Evolutionary conservation across 2,113 vertebrate species (phyloP).

Genomic region (Colistium nudipinnis): DNA sequence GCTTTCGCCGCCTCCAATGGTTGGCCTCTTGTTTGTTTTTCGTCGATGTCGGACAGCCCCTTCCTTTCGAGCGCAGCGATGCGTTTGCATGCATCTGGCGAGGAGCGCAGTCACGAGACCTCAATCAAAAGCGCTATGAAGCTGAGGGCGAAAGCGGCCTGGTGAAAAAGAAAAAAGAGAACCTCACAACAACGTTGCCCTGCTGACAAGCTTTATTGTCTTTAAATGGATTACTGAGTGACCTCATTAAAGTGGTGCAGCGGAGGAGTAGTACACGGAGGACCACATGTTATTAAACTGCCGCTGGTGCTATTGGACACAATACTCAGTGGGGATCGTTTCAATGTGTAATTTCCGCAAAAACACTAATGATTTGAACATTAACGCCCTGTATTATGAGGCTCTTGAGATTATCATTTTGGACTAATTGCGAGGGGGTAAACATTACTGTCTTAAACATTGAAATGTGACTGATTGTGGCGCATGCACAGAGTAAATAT

Average conservation of each 20-base stretch:
- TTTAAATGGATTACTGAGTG: conserved; percentile 37
- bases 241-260: conserved; percentile 37
- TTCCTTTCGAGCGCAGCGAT: not conserved
- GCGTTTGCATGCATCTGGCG: not conserved
- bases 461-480: conserved; percentile 31
- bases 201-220: conserved; percentile 28
- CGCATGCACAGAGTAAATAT: not conserved
- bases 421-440: conserved; percentile 3
- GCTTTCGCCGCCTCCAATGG: not conserved
- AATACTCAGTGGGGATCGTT: conserved; percentile 23
- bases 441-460: conserved; percentile 28
- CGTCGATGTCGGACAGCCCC: not conserved
- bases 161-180: not conserved
- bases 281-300: conserved; percentile 37
- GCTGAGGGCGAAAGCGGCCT: not conserved
- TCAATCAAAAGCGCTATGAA: conserved; percentile 18
- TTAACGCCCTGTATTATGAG: conserved; percentile 29
- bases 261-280: not conserved
- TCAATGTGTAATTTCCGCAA: conserved; percentile 5
- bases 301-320: not conserved
- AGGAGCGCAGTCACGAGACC: not conserved
- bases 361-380: conserved; percentile 17
- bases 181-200: conserved; percentile 6
- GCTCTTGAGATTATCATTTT: conserved; percentile 15
- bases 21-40: not conserved